Evolutionary conservation across 37 sponge, comb jelly and placozoan species (phyloP).

Genomic region (Halisarca cf. caerulea): DNA sequence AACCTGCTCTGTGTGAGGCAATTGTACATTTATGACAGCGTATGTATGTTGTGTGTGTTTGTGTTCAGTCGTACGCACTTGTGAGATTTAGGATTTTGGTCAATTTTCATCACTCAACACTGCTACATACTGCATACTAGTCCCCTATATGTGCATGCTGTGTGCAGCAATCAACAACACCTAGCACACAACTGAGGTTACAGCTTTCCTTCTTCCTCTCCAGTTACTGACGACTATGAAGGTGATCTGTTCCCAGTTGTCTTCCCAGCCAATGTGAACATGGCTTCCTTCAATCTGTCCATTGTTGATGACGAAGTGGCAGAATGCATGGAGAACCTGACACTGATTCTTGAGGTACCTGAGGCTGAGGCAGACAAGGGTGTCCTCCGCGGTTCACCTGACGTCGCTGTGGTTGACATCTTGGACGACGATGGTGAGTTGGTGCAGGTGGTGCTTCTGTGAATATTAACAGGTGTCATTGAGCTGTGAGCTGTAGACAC

Average conservation of each 20-base stretch:
- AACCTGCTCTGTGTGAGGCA: too few relatives aligned
- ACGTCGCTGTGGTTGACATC: background rate
- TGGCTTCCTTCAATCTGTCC: background rate
- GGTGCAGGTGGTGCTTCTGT: background rate
- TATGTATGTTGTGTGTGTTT: too few relatives aligned
- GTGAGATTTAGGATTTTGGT: too few relatives aligned
- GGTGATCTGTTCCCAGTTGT: background rate
- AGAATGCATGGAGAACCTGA: background rate
- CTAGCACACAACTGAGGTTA: too few relatives aligned
- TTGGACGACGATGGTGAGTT: conserved; percentile 20
- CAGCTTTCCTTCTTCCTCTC: background rate
- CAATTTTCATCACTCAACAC: too few relatives aligned
- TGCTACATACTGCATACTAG: too few relatives aligned
- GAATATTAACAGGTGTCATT: too few relatives aligned
- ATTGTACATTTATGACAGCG: too few relatives aligned
- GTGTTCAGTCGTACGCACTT: too few relatives aligned
- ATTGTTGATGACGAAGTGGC: conserved; percentile 7
- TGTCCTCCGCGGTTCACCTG: background rate
- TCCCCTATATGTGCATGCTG: too few relatives aligned
- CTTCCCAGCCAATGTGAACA: conserved; percentile 1
- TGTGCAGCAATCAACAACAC: too few relatives aligned
- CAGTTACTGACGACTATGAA: background rate
- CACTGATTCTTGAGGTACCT: background rate
- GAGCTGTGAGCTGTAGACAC: too few relatives aligned
- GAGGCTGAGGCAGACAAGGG: background rate